Evolutionary conservation across 1,140 invertebrate species (phyloP), one percentile per base, ranked within the genome.

Genomic region (Manduca sexta): DNA sequence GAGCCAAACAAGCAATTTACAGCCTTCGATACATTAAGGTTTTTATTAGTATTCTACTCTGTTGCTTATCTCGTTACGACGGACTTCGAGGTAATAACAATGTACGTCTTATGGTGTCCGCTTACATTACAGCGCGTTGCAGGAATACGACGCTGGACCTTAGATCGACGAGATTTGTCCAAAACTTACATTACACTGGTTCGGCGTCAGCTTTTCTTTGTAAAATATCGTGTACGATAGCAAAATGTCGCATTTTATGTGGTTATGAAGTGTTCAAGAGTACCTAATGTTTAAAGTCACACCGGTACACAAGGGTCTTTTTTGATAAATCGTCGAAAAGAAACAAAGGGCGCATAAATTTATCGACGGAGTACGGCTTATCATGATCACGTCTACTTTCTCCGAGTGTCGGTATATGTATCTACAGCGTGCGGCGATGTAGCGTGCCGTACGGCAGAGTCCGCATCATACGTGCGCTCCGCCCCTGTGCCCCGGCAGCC

Each of bases 291-390:
- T 26, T 26, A 53, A 54, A 29, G 43, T 46, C 21, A 37, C 47
- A 52, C 29, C 44, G 38, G 40, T 46, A 56, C 53, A 66, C 54
- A 62, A 46, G 52, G 45, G 34, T 55, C 41, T 63, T 74, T 74
- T 75, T 78, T 80, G 74, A 80, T 83, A 79, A 79, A 83, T 83
- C 65, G 70, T 71, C 54, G 74, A 79, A 83, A 80, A 79, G 71
- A 81, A 76, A 83, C 75, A 81, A 83, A 83, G 77, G 73, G 60
- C 71, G 68, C 71, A 83, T 83, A 83, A 83, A 83, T 83, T 81
- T 80, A 78, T 74, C 65, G 71, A 57, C 56, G 46, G 51, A 45
- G 55, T 64, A 56, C 56, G 57, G 59, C 69, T 80, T 83, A 82
- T 77, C 73, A 72, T 69, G 77, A 77, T 82, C 74, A 61, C 56